Evolutionary conservation across 2,797 vertebrate genomes (phyloP).

Genomic region (Microcaecilia unicolor): DNA sequence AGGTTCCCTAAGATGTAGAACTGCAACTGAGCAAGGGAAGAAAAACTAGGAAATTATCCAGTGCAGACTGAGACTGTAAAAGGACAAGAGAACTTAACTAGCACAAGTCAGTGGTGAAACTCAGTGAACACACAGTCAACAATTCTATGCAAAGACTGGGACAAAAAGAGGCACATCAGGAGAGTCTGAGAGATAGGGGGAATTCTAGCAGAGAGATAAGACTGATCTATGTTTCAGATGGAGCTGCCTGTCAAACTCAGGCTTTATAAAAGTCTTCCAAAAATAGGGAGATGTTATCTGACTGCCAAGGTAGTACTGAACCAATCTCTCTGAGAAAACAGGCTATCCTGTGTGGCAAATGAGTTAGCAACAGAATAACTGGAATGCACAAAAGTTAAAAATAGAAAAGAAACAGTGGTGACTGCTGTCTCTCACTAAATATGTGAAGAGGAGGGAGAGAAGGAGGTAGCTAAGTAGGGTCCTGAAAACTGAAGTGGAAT

Average conservation of each 20-base stretch:
- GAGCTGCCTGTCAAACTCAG: conserved; percentile 5
- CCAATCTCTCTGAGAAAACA: conserved; percentile 1
- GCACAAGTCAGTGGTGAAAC: conserved; percentile 31
- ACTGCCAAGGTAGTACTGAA: conserved; percentile 12
- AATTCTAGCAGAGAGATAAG: neutral
- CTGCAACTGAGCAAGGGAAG: too few species aligned
- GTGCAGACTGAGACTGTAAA: conserved; percentile 27
- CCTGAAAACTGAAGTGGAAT: neutral
- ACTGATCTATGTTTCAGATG: conserved; percentile 3
- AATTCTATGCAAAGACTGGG: conserved; percentile 26
- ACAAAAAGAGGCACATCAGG: conserved; percentile 25
- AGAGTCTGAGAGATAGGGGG: conserved; percentile 5
- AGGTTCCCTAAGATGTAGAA: conserved; percentile 34
- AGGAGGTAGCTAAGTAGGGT: neutral
- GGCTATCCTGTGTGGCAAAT: conserved; percentile 7
- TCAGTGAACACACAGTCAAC: conserved; percentile 34
- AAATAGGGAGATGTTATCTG: conserved; percentile 2
- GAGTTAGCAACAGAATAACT: too few species aligned
- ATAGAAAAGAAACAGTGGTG: conserved; percentile 8
- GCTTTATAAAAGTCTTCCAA: conserved; percentile 14
- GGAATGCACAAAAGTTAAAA: too few species aligned
- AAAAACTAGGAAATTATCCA: conserved; percentile 40
- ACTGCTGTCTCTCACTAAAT: too few species aligned
- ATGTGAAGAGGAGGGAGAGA: neutral
- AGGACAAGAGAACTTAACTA: conserved; percentile 22